Conservation (phyloP, 2,797 vertebrate species). For the Poecilia picta region DNA sequence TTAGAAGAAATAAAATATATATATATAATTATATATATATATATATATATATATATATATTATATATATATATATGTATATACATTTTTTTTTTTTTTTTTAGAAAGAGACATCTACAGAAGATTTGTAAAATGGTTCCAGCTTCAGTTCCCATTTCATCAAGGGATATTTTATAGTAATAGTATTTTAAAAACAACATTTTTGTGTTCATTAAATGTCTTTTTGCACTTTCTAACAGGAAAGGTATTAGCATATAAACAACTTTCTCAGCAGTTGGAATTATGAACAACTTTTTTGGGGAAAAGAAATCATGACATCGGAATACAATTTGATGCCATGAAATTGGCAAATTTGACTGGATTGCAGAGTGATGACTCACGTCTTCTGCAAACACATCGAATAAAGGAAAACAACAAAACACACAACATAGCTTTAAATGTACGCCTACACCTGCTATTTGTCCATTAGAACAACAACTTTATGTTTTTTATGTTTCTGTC, state of each 20-base stretch:
- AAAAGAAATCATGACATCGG: background rate
- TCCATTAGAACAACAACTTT: background rate
- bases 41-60: too few species aligned
- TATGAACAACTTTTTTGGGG: background rate
- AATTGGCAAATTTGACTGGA: background rate
- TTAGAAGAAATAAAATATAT: too few species aligned
- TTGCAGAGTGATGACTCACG: background rate
- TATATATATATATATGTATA: too few species aligned
- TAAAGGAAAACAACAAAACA: background rate
- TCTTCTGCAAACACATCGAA: background rate
- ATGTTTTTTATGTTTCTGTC: background rate
- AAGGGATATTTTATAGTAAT: background rate
- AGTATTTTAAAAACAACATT: background rate
- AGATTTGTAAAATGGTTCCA: background rate
- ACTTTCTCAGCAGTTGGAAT: too few species aligned
- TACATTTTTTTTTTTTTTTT: background rate
- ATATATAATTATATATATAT: too few species aligned
- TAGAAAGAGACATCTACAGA: background rate
- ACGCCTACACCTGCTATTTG: background rate
- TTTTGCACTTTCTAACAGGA: background rate
- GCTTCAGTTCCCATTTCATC: background rate
- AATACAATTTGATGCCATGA: background rate
- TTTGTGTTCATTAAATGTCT: background rate
- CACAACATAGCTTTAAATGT: background rate
- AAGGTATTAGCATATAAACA: too few species aligned